phyloP scores from a whole-genome alignment of 2,113 vertebrate genomes.

The Calonectris borealis region DNA sequence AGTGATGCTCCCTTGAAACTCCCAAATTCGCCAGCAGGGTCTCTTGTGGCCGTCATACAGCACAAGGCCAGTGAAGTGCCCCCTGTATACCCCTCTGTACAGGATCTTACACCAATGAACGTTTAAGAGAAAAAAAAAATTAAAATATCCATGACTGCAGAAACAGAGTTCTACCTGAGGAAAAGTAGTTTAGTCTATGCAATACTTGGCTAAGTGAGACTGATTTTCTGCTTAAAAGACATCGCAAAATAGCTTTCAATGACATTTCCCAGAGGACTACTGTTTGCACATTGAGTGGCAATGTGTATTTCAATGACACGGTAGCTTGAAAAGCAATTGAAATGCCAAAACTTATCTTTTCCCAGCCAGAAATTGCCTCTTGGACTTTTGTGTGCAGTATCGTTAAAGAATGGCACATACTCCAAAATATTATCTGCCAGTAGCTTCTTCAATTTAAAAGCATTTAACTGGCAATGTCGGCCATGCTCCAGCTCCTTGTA shows the following conservation, averaged over 20 bases:
- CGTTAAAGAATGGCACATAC: not conserved
- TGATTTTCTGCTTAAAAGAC: not conserved
- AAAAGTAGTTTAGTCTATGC: not conserved
- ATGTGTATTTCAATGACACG: not conserved
- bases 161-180: not conserved
- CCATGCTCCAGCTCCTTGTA: not conserved
- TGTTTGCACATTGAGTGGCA: not conserved
- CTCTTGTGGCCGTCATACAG: not conserved
- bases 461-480: conserved; percentile 2
- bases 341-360: not conserved
- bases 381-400: not conserved
- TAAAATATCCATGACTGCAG: not conserved
- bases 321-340: not conserved
- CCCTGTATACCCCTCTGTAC: not conserved
- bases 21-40: not conserved
- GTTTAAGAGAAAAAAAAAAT: not conserved
- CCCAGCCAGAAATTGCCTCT: not conserved
- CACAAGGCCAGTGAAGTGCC: not conserved
- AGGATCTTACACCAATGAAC: not conserved
- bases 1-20: not conserved
- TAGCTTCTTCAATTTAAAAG: not conserved
- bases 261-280: not conserved
- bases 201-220: not conserved
- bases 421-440: not conserved
- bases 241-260: not conserved